These are phyloP conservation scores for Callipepla squamata DNA, from an alignment of 2,113 vertebrate genomes.

Conservation along the genomic window DNA sequence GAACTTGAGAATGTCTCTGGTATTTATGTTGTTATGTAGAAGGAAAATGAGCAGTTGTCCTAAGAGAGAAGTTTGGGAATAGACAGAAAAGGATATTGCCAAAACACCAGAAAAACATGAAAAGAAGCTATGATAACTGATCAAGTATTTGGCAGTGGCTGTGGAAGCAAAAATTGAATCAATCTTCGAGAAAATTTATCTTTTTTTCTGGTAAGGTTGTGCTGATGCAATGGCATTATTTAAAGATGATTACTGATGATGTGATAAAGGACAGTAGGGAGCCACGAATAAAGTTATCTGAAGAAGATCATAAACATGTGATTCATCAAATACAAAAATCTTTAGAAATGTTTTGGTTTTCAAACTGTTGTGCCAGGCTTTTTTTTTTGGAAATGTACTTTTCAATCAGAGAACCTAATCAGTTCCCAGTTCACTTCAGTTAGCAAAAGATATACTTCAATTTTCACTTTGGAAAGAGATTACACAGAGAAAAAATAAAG, in stretches of 20 bases:
- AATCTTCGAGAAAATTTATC: conserved; percentile 4
- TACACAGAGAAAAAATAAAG: neutral
- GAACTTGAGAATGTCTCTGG: neutral
- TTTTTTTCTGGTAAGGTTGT: neutral
- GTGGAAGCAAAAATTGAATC: conserved; percentile 2
- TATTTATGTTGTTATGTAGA: neutral
- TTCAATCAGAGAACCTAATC: neutral
- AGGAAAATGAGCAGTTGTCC: neutral
- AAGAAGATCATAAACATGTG: conserved; percentile 24
- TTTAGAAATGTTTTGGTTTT: neutral
- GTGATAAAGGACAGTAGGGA: conserved; percentile 28
- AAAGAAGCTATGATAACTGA: neutral
- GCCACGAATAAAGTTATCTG: conserved; percentile 9
- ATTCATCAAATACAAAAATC: conserved; percentile 11
- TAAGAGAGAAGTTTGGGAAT: neutral
- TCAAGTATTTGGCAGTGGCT: neutral
- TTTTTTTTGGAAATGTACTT: neutral
- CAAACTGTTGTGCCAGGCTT: neutral
- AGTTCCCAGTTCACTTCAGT: neutral
- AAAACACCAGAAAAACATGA: neutral
- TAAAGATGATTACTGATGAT: conserved; percentile 25
- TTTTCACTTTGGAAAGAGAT: neutral
- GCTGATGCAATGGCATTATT: neutral
- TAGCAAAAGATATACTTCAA: neutral
- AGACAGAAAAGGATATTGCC: neutral